Evolutionary conservation across 2,888 invertebrate species (phyloP), one percentile per base, ranked within the genome.

Genomic region (Anagyrus pseudococci): DNA sequence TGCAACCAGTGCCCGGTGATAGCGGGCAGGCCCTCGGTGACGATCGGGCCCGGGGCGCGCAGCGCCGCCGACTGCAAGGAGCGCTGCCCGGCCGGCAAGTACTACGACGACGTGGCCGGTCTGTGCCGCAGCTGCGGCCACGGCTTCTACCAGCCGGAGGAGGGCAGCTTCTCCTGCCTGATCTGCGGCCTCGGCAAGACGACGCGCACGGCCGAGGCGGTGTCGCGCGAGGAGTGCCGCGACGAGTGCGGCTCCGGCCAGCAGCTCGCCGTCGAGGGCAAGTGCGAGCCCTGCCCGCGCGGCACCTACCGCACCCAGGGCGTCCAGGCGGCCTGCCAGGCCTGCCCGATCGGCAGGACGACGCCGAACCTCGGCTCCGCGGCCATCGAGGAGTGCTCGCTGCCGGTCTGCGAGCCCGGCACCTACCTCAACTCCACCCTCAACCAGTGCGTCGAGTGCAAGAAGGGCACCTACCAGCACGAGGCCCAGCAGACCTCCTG

Each of bases 21-120:
- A 64, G 93, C 94, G 17, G 95, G 94, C n/a, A 88, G 93, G 70
- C 85, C 90, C 2, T 95, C 95, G 59, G 95, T 95, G 7, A 96
- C 96, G 0, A 89, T 93, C 59, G 90, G 92, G 15, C 86, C 89
- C 2, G 96, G 96, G 26, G 94, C 96, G 0, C 86, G 95, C 70
- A 93, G 93, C 69, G 93, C 93, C 26, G 89, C 90, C 19, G 93
- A 94, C 78, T 96, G 95, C 77, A 95, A 95, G 84, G 96, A 96
- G 82, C 88, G 93, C 68, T 98, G 97, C 77, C 93, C 94, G 4
- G 91, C 94, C 64, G 97, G 97, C 64, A 95, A 96, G 83, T 97
- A 91, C 82, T 94, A 94, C 81, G 95, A 96, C 76, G 91, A 93
- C 41, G 89, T 90, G 46, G 90, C 91, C 0, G 95, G 94, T 44